Base-by-base conservation (phyloP, 2,113 vertebrate genomes). In the Felis catus region DNA sequence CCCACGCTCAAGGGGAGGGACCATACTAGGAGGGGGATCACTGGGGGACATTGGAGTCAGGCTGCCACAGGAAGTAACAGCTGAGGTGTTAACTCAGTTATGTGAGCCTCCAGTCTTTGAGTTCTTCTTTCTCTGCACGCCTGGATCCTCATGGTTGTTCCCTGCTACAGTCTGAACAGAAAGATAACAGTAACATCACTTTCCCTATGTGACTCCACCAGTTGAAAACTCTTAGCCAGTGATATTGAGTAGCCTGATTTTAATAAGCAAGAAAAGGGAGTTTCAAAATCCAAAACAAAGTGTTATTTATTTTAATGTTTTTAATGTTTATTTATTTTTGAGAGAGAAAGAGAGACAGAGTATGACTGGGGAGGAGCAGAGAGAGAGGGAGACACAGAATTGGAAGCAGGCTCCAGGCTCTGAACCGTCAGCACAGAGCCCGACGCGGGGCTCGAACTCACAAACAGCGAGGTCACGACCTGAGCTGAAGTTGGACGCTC, bases 281-380 rank as follows among this genome's bases (percentile, higher is more conserved):
- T 97, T 95, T 97, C 83, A 84, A 94, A 68, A 87, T 71, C 94
- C 55, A 88, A 83, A 41, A 89, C 61, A 58, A 96, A 84, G 78
- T 97, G 92, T 95, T 55, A 55, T 55, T 55, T 55, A 18, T 55
- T 19, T 55, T 55, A 45, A 45, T 45, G 18, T 55, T 55, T 55
- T 3, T 55, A 55, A 55, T 18, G 55, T 55, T 55, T 55, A 0
- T 55, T 18, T 19, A 55, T 19, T 19, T 55, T 55, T 55, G 55
- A 55, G 55, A 6, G 55, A 18, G 55, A 19, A 18, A 55, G 55
- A 55, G 18, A 55, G 53, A 19, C 4, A 55, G 16, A 18, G 16
- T 45, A 45, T 45, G 45, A 45, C 45, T 45, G 55, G 18, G 55
- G 55, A 55, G 5, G 18, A 55, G 18, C 55, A 55, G 55, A 45